Evolutionary conservation across 2,888 invertebrate species (phyloP).

Genomic region (Himalopsyche kuldschensis): DNA sequence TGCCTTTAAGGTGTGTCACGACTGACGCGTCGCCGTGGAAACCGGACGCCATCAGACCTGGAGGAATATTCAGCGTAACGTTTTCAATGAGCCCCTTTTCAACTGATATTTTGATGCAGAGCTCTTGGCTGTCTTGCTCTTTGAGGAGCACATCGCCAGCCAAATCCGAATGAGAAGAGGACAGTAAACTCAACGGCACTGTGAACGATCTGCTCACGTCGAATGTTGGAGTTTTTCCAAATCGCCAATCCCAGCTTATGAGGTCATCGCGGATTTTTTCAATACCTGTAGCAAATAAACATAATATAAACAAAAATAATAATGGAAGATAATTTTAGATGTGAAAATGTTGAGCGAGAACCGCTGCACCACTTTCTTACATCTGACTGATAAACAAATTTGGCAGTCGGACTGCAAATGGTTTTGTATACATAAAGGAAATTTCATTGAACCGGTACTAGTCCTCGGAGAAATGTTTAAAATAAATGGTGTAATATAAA

Average conservation of each 20-base stretch:
- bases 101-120: conserved; percentile 66
- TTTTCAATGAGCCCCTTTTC: conserved; percentile 68
- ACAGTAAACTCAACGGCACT: conserved; percentile 59
- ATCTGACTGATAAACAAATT: too few species aligned
- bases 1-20: conserved; percentile 67
- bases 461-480: too few species aligned
- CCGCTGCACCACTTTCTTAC: too few species aligned
- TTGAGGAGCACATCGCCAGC: conserved; percentile 40
- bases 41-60: conserved; percentile 61
- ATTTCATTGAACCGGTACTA: too few species aligned
- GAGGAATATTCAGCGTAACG: conserved; percentile 66
- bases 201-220: conserved; percentile 68
- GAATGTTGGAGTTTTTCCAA: conserved; percentile 85
- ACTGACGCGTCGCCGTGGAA: conserved; percentile 67
- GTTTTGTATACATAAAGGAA: too few species aligned
- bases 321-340: too few species aligned
- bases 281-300: conserved; percentile 58
- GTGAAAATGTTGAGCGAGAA: too few species aligned
- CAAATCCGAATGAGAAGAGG: conserved; percentile 49
- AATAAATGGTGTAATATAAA: too few species aligned
- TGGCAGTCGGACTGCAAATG: too few species aligned
- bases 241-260: conserved; percentile 85
- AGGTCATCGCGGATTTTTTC: conserved; percentile 69
- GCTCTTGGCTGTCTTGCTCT: conserved; percentile 48
- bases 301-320: neutral